Percentiles rank a stretch among this genome's conserved stretches.
Evolutionary conservation across 2,888 invertebrate genomes (phyloP).

Genomic region (Ichneumoninae sp.): DNA sequence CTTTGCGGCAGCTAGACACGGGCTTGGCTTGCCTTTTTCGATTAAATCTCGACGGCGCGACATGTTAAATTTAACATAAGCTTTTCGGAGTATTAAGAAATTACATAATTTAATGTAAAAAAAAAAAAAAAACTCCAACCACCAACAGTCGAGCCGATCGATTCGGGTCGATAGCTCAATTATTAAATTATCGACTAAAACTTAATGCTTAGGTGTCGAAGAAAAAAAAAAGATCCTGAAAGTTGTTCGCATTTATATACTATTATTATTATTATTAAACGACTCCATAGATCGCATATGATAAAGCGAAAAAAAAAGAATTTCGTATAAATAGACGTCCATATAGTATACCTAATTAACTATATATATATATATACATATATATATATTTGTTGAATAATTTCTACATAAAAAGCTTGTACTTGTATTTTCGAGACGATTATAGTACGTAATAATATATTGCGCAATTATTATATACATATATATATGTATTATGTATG

Average conservation of each 20-base stretch:
- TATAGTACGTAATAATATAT: conserved; percentile 19
- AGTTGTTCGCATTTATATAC: conserved; percentile 60
- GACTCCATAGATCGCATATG: conserved; percentile 33
- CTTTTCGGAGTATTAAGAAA: conserved; percentile 56
- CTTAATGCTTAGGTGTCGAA: conserved; percentile 30
- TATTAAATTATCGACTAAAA: conserved; percentile 41
- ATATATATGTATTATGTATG: conserved; percentile 16
- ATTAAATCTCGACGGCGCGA: conserved; percentile 56
- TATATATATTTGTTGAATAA: conserved; percentile 72
- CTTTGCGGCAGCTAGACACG: conserved; percentile 58
- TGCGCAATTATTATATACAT: conserved; percentile 37
- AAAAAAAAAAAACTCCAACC: conserved; percentile 43
- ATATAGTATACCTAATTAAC: conserved; percentile 33
- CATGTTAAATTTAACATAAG: conserved; percentile 50
- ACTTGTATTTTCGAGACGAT: conserved; percentile 72
- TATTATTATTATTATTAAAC: conserved; percentile 27
- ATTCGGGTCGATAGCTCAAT: conserved; percentile 64
- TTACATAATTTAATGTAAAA: conserved; percentile 37
- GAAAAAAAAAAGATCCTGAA: conserved; percentile 55
- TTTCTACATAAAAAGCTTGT: conserved; percentile 71
- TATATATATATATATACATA: conserved; percentile 30
- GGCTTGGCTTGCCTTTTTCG: conserved; percentile 68
- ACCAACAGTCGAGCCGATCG: conserved; percentile 48
- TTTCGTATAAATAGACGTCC: conserved; percentile 57
- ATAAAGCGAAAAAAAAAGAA: conserved; percentile 39